Conservation (phyloP, 1,140 invertebrate genomes). For the Lanistes nyassanus region DNA sequence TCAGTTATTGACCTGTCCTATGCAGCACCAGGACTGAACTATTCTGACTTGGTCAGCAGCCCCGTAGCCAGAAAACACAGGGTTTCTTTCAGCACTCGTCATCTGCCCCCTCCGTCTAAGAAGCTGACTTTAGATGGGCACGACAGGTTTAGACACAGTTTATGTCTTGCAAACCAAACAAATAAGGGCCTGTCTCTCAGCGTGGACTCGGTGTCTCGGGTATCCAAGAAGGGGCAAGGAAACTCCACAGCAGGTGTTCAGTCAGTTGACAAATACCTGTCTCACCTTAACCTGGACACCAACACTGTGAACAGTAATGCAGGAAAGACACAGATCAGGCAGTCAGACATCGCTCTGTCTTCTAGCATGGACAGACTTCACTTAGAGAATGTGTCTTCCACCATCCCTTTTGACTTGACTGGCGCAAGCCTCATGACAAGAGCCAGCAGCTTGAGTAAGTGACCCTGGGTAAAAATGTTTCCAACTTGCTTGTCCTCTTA, state of each 20-base stretch:
- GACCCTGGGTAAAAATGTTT: background rate
- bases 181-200: background rate
- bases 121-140: too few relatives aligned
- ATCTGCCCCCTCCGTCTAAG: background rate
- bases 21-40: constrained; percentile 33
- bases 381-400: constrained; percentile 24
- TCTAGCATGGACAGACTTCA: constrained; percentile 42
- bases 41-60: constrained; percentile 31
- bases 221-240: background rate
- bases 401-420: constrained; percentile 37
- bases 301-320: background rate
- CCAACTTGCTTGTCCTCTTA: background rate
- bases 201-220: background rate
- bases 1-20: constrained; percentile 21
- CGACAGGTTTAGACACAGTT: too few relatives aligned
- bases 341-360: constrained; percentile 29
- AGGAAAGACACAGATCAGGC: background rate
- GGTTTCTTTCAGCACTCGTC: background rate
- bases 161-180: too few relatives aligned
- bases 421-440: constrained; percentile 42
- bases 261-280: constrained; percentile 38
- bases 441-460: constrained; percentile 26
- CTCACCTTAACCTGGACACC: constrained; percentile 3
- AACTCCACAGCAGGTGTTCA: background rate
- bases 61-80: background rate